Percentiles rank a stretch among this genome's conserved stretches.
Conservation (phyloP, 2,113 vertebrate species). For the Cochlearius cochlearius region DNA sequence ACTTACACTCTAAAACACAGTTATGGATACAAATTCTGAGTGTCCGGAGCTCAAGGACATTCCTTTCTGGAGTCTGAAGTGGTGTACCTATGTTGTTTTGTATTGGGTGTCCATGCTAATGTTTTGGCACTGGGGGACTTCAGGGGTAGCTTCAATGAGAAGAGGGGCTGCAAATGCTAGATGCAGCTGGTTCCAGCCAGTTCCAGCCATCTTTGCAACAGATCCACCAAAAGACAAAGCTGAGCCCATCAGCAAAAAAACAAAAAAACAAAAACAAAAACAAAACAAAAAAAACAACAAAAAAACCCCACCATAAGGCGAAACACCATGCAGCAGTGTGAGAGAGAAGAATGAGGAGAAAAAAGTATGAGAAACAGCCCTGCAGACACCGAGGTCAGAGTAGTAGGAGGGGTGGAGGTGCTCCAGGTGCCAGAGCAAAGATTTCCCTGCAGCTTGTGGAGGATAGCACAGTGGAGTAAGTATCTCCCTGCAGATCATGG, state of each 20-base stretch:
- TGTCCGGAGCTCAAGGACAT: neutral
- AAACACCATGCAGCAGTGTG: neutral
- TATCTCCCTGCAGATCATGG: neutral
- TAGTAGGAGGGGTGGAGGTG: neutral
- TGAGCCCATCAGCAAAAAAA: fast-evolving
- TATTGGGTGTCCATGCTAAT: neutral
- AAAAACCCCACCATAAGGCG: neutral
- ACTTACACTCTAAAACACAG: neutral
- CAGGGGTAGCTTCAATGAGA: neutral
- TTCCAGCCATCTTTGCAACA: neutral
- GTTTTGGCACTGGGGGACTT: neutral
- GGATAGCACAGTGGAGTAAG: neutral
- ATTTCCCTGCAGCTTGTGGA: neutral
- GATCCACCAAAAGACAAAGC: neutral
- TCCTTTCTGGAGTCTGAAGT: neutral
- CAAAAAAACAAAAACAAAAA: too few relatives aligned
- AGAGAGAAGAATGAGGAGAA: neutral
- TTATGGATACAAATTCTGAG: neutral
- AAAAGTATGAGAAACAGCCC: neutral
- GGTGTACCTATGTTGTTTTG: neutral
- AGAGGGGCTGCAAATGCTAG: neutral
- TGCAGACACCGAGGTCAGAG: neutral
- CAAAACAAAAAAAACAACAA: too few relatives aligned
- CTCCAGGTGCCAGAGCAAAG: neutral
- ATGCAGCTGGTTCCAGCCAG: neutral